Percentiles rank a stretch among this genome's conserved stretches.
phyloP scores from a whole-genome alignment of 2,888 invertebrate species.

The Phaedon cochleariae region DNA sequence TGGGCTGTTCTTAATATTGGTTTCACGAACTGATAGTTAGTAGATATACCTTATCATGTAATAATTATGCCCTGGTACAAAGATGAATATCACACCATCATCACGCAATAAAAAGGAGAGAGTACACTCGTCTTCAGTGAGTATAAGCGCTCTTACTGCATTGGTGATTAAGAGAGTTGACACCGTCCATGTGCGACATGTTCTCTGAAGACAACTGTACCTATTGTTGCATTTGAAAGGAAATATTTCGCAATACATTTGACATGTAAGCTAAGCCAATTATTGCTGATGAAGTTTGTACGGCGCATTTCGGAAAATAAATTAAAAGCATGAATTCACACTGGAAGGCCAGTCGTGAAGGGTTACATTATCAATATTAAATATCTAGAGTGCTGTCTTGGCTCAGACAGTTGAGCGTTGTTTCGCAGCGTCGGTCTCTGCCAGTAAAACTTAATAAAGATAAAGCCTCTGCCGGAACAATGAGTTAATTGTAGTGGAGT shows the following conservation, averaged over 20 bases:
- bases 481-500: slow-evolving; percentile 61
- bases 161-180: too few relatives aligned
- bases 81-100: too few relatives aligned
- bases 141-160: too few relatives aligned
- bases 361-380: slow-evolving; percentile 58
- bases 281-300: slow-evolving; percentile 6
- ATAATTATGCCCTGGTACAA: too few relatives aligned
- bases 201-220: too few relatives aligned
- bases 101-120: too few relatives aligned
- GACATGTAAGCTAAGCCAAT: slow-evolving; percentile 39
- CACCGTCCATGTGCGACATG: too few relatives aligned
- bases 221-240: too few relatives aligned
- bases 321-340: slow-evolving; percentile 49
- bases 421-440: slow-evolving; percentile 50
- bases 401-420: slow-evolving; percentile 55
- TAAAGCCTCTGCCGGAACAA: slow-evolving; percentile 59
- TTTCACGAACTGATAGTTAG: too few relatives aligned
- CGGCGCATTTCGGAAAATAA: slow-evolving; percentile 52
- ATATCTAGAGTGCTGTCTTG: slow-evolving; percentile 54
- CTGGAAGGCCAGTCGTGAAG: slow-evolving; percentile 52
- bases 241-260: slow-evolving; percentile 47
- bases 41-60: too few relatives aligned
- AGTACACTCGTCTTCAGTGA: too few relatives aligned
- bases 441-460: slow-evolving; percentile 60
- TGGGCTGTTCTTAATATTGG: too few relatives aligned